Evolutionary conservation across 2,797 vertebrate genomes (phyloP).

Genomic region (Eurystomus glaucurus): DNA sequence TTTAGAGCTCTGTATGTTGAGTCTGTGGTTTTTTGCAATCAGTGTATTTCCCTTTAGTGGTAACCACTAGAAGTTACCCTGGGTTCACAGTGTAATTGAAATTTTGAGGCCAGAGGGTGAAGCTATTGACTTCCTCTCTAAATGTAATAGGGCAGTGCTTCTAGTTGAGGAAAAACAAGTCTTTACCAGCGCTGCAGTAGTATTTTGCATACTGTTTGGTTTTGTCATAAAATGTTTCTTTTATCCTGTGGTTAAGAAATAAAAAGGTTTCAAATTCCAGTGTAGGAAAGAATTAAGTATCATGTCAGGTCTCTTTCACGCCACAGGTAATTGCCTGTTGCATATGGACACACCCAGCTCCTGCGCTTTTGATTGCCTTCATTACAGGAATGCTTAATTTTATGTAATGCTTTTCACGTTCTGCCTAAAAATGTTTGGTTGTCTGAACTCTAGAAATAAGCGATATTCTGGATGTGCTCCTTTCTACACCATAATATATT

Average conservation of each 20-base stretch:
- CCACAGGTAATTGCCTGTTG: background rate
- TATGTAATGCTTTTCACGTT: background rate
- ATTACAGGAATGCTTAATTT: background rate
- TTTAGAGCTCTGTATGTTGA: background rate
- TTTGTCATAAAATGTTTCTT: conserved; percentile 24
- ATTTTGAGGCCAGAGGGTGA: conserved; percentile 63
- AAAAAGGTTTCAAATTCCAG: background rate
- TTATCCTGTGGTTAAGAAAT: conserved; percentile 37
- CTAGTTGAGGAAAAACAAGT: background rate
- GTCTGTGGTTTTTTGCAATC: conserved; percentile 71
- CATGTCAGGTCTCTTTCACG: background rate
- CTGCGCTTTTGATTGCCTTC: background rate
- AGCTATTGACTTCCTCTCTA: conserved; percentile 62
- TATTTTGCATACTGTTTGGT: conserved; percentile 17
- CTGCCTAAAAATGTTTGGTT: background rate
- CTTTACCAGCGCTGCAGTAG: background rate
- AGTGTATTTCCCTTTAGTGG: conserved; percentile 55
- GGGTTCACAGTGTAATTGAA: conserved; percentile 44
- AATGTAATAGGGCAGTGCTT: background rate
- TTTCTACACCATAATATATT: background rate
- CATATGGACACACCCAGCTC: background rate
- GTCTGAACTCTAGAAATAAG: background rate
- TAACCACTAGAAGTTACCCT: conserved; percentile 56
- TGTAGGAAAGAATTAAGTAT: background rate
- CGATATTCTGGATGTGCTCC: background rate